Percentiles rank a stretch among this genome's conserved stretches.
These are phyloP conservation scores for Lepidochitona cinerea DNA, from an alignment of 2,888 invertebrate genomes.

Conservation along the genomic window DNA sequence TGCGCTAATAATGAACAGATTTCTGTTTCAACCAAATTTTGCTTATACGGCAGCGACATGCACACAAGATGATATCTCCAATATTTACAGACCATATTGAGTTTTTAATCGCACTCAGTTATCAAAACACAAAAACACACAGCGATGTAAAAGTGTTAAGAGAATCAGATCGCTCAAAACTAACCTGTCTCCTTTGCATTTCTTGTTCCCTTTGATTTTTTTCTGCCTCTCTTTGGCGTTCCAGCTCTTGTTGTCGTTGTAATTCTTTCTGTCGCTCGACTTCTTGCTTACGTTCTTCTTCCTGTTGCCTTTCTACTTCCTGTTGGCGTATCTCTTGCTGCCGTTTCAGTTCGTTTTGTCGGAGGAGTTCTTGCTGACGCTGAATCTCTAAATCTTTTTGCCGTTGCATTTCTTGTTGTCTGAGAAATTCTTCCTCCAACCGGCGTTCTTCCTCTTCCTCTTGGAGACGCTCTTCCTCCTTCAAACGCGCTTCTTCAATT, in stretches of 20 bases:
- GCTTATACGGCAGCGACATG: no score
- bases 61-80: no score
- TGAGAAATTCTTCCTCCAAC: not conserved
- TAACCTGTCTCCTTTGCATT: slow-evolving; percentile 66
- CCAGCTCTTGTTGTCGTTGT: slow-evolving; percentile 34
- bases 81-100: no score
- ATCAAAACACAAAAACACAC: no score
- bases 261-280: slow-evolving; percentile 40
- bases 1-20: no score
- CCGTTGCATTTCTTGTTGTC: slow-evolving; percentile 8
- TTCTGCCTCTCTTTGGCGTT: slow-evolving; percentile 42
- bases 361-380: slow-evolving; percentile 20
- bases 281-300: slow-evolving; percentile 49
- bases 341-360: slow-evolving; percentile 28
- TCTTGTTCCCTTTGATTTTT: slow-evolving; percentile 51
- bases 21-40: no score
- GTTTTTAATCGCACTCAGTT: no score
- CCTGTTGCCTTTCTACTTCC: slow-evolving; percentile 28
- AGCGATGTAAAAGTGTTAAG: no score
- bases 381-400: slow-evolving; percentile 7
- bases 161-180: no score
- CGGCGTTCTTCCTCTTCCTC: slow-evolving; percentile 19
- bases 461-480: slow-evolving; percentile 31
- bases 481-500: slow-evolving; percentile 68
- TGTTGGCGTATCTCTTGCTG: slow-evolving; percentile 43